Percentiles rank a stretch among this genome's conserved stretches.
These are phyloP conservation scores for Hydrozoanthus tunicans DNA, from an alignment of 64 coral and sea anemone genomes.

Conservation along the genomic window DNA sequence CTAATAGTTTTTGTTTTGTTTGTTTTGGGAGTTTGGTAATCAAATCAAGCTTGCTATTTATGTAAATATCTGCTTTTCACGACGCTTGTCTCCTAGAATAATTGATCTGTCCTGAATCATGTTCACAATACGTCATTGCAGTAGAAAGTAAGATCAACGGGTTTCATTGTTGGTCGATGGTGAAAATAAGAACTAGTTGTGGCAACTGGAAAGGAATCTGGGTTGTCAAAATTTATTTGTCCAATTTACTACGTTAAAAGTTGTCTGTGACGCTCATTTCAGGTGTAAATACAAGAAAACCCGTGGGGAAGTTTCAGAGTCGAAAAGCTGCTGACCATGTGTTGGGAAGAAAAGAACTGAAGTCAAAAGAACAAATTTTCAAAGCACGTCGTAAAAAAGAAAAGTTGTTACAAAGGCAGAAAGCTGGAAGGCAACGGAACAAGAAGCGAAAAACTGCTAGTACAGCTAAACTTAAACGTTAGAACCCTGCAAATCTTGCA, in stretches of 20 bases:
- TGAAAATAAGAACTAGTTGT: too few species aligned
- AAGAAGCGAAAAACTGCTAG: constrained; percentile 47
- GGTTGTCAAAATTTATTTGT: too few species aligned
- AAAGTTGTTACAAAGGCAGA: constrained; percentile 71
- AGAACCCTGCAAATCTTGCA: not conserved
- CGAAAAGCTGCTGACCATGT: not conserved
- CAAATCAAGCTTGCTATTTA: too few species aligned
- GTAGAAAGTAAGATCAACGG: too few species aligned
- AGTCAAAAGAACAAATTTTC: constrained; percentile 93
- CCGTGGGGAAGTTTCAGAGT: constrained; percentile 33
- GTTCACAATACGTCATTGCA: too few species aligned
- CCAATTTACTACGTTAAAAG: not conserved
- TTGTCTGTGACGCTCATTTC: not conserved
- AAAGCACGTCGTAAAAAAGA: constrained; percentile 87
- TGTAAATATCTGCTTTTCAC: too few species aligned
- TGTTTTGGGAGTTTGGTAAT: too few species aligned
- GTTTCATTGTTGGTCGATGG: too few species aligned
- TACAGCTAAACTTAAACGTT: constrained; percentile 9
- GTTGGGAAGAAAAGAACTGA: constrained; percentile 69
- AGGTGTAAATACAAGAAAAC: constrained; percentile 62
- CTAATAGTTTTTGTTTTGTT: too few species aligned
- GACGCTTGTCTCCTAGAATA: too few species aligned
- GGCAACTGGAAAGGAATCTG: too few species aligned
- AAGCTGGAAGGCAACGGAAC: constrained; percentile 62
- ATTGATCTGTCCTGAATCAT: too few species aligned